phyloP scores from a whole-genome alignment of 2,888 invertebrate species.

The Agapostemon virescens region DNA sequence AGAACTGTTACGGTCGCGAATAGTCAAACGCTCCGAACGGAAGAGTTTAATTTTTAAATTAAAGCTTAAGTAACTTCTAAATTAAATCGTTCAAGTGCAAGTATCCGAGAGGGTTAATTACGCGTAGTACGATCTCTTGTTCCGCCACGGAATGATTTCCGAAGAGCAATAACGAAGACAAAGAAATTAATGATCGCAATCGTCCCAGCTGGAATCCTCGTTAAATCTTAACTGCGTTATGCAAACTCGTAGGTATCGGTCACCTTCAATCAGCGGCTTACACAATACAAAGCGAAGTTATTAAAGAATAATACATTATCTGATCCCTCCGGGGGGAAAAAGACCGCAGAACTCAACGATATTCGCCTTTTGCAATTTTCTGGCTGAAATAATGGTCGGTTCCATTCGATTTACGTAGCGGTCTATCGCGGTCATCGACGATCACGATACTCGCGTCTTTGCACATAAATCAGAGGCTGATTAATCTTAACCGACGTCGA shows the following conservation, averaged over 20 bases:
- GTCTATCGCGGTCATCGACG: conserved; percentile 51
- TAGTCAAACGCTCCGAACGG: not conserved
- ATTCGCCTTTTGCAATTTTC: conserved; percentile 37
- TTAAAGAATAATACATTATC: not conserved
- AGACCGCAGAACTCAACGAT: conserved; percentile 1
- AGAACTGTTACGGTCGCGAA: not conserved
- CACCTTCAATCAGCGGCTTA: conserved; percentile 13
- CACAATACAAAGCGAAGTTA: conserved; percentile 16
- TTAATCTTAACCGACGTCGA: conserved; percentile 52
- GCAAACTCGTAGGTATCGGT: not conserved
- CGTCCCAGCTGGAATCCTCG: conserved; percentile 1
- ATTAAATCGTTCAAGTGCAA: not conserved
- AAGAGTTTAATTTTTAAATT: not conserved
- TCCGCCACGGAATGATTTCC: not conserved
- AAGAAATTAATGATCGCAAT: conserved; percentile 18
- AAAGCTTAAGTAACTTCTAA: not conserved
- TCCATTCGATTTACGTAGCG: conserved; percentile 30
- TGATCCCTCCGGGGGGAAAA: not conserved
- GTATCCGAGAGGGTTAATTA: not conserved
- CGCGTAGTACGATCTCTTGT: not conserved
- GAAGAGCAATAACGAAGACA: not conserved
- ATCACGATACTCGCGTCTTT: conserved; percentile 49
- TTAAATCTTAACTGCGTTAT: conserved; percentile 1
- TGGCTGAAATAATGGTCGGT: conserved; percentile 33
- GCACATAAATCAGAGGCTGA: conserved; percentile 58